Evolutionary conservation across 2,113 vertebrate genomes (phyloP).

Genomic region (Lipophrys pholis): DNA sequence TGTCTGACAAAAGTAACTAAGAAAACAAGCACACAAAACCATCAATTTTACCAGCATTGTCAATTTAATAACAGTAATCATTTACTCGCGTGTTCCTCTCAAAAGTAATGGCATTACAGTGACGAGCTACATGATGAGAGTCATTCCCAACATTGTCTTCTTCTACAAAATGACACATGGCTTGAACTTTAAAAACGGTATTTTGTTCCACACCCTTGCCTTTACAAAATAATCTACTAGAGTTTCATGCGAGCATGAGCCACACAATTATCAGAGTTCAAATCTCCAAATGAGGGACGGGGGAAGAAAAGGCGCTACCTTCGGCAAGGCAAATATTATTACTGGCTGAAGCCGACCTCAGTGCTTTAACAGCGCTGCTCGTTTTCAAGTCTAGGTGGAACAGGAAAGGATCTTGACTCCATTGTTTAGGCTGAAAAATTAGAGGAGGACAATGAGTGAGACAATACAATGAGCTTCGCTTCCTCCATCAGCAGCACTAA

Average conservation of each 20-base stretch:
- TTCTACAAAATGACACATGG: not conserved
- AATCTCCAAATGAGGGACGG: not conserved
- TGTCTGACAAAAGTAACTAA: no score
- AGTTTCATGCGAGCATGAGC: not conserved
- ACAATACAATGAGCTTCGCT: constrained; percentile 27
- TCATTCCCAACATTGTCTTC: no score
- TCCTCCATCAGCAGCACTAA: constrained; percentile 25
- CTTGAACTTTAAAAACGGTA: not conserved
- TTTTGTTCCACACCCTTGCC: not conserved
- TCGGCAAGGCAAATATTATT: constrained; percentile 16
- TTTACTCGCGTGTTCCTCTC: no score
- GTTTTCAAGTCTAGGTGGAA: constrained; percentile 14
- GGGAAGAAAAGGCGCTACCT: not conserved
- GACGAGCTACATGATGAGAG: no score
- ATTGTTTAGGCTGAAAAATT: constrained; percentile 35
- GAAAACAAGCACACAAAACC: no score
- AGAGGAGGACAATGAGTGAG: constrained; percentile 17
- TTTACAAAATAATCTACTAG: not conserved
- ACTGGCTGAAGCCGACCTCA: constrained; percentile 9
- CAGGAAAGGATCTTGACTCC: constrained; percentile 5
- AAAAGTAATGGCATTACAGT: no score
- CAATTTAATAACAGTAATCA: no score
- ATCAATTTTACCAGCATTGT: no score
- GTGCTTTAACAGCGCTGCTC: not conserved
- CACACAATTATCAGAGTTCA: not conserved